These are phyloP conservation scores for Paralichthys olivaceus DNA, from an alignment of 2,113 vertebrate species.

Conservation along the genomic window DNA sequence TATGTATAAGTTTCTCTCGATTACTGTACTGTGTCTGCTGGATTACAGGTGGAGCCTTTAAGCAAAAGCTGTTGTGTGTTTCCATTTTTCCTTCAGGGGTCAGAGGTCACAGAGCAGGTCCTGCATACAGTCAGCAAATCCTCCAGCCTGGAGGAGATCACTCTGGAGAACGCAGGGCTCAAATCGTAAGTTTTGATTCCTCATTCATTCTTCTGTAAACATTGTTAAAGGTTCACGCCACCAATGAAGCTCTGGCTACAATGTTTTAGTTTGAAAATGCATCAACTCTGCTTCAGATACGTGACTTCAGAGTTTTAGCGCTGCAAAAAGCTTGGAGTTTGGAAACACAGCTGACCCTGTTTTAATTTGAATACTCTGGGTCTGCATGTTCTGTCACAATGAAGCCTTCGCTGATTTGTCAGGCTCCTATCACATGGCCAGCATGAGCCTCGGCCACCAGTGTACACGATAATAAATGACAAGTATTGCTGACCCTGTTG, in stretches of 20 bases:
- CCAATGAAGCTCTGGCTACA: neutral
- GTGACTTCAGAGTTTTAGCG: too few relatives aligned
- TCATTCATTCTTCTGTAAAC: neutral
- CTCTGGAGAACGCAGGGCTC: constrained; percentile 89
- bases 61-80: neutral
- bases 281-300: too few relatives aligned
- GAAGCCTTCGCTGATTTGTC: too few relatives aligned
- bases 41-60: neutral
- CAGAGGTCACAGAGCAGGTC: constrained; percentile 90
- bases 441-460: too few relatives aligned
- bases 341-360: too few relatives aligned
- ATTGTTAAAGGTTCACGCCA: neutral
- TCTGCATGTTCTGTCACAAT: too few relatives aligned
- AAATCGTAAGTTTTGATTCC: constrained; percentile 79
- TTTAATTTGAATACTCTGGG: too few relatives aligned
- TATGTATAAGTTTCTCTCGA: constrained; percentile 50
- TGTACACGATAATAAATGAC: too few relatives aligned
- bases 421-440: too few relatives aligned
- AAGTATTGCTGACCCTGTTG: too few relatives aligned
- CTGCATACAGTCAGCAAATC: constrained; percentile 90
- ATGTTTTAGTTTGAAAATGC: too few relatives aligned
- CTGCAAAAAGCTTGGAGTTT: too few relatives aligned
- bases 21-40: neutral
- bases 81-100: constrained; percentile 77
- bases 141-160: constrained; percentile 88